Conservation (phyloP, 2,113 vertebrate genomes). For the Ivindomyrus marchei region DNA sequence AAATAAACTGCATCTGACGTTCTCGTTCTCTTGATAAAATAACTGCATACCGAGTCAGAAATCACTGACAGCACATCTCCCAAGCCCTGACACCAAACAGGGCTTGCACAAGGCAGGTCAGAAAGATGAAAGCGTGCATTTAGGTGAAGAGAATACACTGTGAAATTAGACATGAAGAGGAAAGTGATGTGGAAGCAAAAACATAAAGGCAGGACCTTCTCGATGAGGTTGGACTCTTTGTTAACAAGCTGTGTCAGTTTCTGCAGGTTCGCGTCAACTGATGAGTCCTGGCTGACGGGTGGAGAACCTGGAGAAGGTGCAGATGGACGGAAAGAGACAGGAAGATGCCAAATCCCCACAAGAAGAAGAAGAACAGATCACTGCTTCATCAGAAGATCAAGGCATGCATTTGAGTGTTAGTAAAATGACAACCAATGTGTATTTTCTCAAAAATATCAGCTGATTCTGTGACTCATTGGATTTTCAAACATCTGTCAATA, state of each 20-base stretch:
- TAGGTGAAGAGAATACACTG: neutral
- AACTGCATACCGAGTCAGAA: neutral
- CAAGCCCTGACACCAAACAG: neutral
- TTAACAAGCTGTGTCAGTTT: conserved; percentile 99
- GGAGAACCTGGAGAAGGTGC: conserved; percentile 68
- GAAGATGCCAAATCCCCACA: conserved; percentile 21
- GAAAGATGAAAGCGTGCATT: neutral
- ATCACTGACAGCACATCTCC: neutral
- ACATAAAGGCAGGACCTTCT: conserved; percentile 80
- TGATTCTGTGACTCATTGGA: neutral
- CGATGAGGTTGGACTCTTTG: conserved; percentile 99
- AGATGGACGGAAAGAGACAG: conserved; percentile 37
- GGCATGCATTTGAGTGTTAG: conserved; percentile 8
- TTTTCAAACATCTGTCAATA: neutral
- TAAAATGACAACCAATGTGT: neutral
- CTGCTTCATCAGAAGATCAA: neutral
- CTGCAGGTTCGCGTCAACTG: conserved; percentile 90
- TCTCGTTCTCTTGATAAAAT: neutral
- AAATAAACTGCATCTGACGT: neutral
- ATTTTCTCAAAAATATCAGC: neutral
- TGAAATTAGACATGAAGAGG: conserved; percentile 35
- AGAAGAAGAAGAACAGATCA: conserved; percentile 15
- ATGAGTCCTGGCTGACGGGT: conserved; percentile 70
- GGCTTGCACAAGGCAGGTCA: neutral
- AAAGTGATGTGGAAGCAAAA: conserved; percentile 46